Percentiles rank a stretch among this genome's conserved stretches.
These are phyloP conservation scores for Galbula dea DNA, from an alignment of 2,113 vertebrate genomes.

Conservation along the genomic window DNA sequence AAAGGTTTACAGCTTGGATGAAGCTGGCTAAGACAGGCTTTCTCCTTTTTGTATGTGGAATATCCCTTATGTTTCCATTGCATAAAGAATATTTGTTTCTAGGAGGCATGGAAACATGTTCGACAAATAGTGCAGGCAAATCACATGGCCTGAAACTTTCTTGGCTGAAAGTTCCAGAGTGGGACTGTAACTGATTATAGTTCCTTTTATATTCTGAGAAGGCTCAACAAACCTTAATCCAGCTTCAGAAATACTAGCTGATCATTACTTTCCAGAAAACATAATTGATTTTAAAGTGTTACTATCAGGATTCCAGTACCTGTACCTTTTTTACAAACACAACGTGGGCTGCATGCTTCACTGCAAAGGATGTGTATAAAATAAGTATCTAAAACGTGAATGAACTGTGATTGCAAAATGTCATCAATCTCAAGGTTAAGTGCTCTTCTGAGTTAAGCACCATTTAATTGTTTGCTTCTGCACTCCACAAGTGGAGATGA, in stretches of 20 bases:
- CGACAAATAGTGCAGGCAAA: neutral
- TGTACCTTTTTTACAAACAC: neutral
- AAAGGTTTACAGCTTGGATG: neutral
- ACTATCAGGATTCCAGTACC: neutral
- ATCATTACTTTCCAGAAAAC: neutral
- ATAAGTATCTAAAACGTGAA: neutral
- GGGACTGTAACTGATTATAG: neutral
- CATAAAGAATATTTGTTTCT: constrained; percentile 11
- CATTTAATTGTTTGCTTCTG: neutral
- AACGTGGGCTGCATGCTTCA: neutral
- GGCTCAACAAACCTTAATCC: neutral
- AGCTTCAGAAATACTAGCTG: neutral
- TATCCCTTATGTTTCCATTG: neutral
- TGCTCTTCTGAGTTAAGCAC: neutral
- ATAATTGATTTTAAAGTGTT: constrained; percentile 32
- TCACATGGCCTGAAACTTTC: neutral
- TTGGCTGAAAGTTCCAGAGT: neutral
- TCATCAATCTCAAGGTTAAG: neutral
- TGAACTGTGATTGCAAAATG: neutral
- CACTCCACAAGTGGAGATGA: neutral
- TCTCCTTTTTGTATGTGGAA: neutral
- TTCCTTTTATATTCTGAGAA: constrained; percentile 2
- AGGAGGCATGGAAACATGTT: constrained; percentile 16
- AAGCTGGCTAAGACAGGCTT: neutral
- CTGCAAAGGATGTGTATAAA: neutral